phyloP scores from a whole-genome alignment of 2,797 vertebrate genomes.

The Enteromius thamalakanensis region DNA sequence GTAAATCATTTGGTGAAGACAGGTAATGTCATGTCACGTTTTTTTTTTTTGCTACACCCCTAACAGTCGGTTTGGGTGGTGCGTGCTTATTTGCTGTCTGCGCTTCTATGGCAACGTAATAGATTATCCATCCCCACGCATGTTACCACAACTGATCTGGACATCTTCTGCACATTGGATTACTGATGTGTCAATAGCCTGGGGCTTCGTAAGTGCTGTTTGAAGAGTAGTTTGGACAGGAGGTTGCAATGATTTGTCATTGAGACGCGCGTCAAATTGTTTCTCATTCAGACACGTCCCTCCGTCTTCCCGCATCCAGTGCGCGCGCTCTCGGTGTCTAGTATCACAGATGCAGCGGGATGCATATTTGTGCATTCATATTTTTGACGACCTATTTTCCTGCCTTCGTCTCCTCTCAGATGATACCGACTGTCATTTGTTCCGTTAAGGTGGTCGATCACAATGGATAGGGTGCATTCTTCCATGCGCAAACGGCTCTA shows the following conservation, averaged over 20 bases:
- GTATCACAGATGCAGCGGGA: slow-evolving; percentile 61
- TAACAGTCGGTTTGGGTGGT: slow-evolving; percentile 72
- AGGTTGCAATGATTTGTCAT: slow-evolving; percentile 78
- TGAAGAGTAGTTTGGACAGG: slow-evolving; percentile 60
- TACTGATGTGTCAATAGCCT: slow-evolving; percentile 78
- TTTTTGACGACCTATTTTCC: slow-evolving; percentile 65
- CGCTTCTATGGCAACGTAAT: slow-evolving; percentile 90
- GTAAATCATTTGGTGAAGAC: slow-evolving; percentile 34
- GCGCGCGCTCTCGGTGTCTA: slow-evolving; percentile 67
- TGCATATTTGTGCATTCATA: slow-evolving; percentile 68
- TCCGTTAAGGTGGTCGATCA: slow-evolving; percentile 56
- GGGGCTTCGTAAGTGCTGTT: slow-evolving; percentile 62
- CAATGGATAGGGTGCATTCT: slow-evolving; percentile 93
- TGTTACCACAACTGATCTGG: slow-evolving; percentile 83
- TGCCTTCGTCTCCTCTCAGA: slow-evolving; percentile 36
- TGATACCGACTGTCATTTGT: slow-evolving; percentile 63
- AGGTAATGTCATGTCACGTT: slow-evolving; percentile 28
- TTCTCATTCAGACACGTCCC: slow-evolving; percentile 74
- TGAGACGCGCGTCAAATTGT: slow-evolving; percentile 71
- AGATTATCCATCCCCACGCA: slow-evolving; percentile 84
- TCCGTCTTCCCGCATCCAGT: slow-evolving; percentile 75
- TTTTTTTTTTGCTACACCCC: slow-evolving; percentile 37
- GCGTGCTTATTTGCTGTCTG: slow-evolving; percentile 81
- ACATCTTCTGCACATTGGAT: slow-evolving; percentile 78
- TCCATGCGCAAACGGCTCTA: slow-evolving; percentile 98